Evolutionary conservation across 2,113 vertebrate genomes (phyloP).

Genomic region (Lasiurus cinereus): DNA sequence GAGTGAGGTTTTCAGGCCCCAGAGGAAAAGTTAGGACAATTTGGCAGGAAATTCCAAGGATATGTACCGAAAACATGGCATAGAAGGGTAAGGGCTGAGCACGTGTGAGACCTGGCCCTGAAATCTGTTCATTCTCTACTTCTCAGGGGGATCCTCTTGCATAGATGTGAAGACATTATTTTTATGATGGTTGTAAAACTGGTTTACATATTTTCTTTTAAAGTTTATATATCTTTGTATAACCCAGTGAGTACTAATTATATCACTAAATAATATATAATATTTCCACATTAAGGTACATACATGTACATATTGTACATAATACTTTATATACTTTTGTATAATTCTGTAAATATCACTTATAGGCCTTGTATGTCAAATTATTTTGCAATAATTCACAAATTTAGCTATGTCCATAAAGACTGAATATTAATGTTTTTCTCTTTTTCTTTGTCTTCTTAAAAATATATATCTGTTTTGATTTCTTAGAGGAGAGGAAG

Average conservation of each 20-base stretch:
- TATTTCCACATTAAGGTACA: background rate
- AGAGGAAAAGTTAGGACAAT: background rate
- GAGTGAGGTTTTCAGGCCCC: background rate
- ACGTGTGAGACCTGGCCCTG: rapidly evolving
- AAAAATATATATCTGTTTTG: background rate
- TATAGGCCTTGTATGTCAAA: background rate
- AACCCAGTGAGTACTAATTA: background rate
- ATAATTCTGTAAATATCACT: background rate
- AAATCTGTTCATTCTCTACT: background rate
- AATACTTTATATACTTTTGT: background rate
- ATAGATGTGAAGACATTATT: background rate
- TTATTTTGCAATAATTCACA: background rate
- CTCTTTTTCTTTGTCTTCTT: background rate
- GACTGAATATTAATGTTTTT: background rate
- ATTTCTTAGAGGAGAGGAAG: too few species aligned
- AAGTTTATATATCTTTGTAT: background rate
- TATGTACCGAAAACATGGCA: background rate
- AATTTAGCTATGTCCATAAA: background rate
- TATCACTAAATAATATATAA: background rate
- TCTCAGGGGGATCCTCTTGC: background rate
- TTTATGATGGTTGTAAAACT: background rate
- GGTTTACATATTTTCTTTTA: background rate
- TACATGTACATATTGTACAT: background rate
- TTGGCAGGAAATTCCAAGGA: background rate
- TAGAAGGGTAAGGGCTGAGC: background rate